These are phyloP conservation scores for Dipus sagitta DNA, from an alignment of 2,797 vertebrate genomes.

Conservation along the genomic window DNA sequence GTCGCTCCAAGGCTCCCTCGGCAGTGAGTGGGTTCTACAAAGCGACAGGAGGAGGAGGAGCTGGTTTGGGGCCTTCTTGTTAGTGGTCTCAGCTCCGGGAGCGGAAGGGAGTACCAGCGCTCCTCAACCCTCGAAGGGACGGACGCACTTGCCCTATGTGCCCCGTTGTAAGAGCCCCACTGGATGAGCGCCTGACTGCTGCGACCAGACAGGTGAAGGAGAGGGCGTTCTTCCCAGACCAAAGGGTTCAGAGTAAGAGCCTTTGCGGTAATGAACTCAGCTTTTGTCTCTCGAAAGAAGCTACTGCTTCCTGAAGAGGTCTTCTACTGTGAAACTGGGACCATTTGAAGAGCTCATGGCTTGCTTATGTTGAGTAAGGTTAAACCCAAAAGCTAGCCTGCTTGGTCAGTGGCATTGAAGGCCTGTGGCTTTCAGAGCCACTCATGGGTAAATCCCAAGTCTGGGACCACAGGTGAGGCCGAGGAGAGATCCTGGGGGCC, in stretches of 20 bases:
- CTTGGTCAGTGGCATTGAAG: neutral
- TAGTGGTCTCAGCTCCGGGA: neutral
- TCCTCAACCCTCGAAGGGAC: neutral
- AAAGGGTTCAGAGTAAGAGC: slow-evolving; percentile 21
- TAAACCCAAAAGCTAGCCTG: neutral
- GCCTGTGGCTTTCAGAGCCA: neutral
- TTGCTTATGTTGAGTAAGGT: slow-evolving; percentile 31
- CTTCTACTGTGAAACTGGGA: neutral
- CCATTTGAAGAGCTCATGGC: neutral
- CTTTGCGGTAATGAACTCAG: slow-evolving; percentile 9
- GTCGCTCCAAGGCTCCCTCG: neutral
- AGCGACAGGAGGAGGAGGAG: neutral
- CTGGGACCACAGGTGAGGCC: neutral
- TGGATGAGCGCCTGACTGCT: neutral
- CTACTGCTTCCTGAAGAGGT: neutral
- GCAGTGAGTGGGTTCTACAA: neutral
- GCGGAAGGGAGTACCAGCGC: neutral
- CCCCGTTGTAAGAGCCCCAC: neutral
- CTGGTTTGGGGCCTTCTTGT: neutral
- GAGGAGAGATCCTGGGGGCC: neutral
- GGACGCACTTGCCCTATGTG: neutral
- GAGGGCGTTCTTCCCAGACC: neutral
- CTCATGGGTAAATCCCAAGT: neutral
- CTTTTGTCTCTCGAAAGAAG: slow-evolving; percentile 6
- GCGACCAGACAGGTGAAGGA: neutral